phyloP scores from a whole-genome alignment of 2,888 invertebrate species.

The Scaptomyza caliginosa region DNA sequence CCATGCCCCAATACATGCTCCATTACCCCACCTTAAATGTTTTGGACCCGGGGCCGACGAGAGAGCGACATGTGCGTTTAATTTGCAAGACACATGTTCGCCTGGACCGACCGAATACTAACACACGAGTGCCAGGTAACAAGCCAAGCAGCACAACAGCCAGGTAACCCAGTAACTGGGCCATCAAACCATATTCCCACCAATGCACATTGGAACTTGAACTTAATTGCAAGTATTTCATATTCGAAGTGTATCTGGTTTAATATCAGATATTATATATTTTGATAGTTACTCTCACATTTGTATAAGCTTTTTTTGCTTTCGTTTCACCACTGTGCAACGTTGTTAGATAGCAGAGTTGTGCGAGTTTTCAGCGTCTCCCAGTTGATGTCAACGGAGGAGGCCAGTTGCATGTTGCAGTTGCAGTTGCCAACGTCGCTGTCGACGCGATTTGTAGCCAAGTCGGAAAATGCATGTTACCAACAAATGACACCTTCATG shows the following conservation, averaged over 20 bases:
- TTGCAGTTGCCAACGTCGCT: slow-evolving; percentile 50
- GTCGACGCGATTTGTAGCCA: slow-evolving; percentile 77
- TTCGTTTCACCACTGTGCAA: slow-evolving; percentile 51
- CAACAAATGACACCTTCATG: slow-evolving; percentile 82
- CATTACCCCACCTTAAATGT: not conserved
- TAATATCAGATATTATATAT: too few relatives aligned
- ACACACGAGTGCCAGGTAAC: slow-evolving; percentile 5
- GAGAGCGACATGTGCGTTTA: slow-evolving; percentile 80
- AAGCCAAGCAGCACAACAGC: not conserved
- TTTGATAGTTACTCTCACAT: too few relatives aligned
- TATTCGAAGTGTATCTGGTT: too few relatives aligned
- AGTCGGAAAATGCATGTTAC: slow-evolving; percentile 78
- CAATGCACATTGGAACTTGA: slow-evolving; percentile 31
- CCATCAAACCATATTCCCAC: slow-evolving; percentile 30
- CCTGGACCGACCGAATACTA: slow-evolving; percentile 20
- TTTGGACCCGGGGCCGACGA: not conserved
- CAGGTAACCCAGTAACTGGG: slow-evolving; percentile 50
- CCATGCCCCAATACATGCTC: slow-evolving; percentile 18
- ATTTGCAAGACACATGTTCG: slow-evolving; percentile 81
- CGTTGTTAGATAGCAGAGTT: slow-evolving; percentile 50
- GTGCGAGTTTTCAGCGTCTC: slow-evolving; percentile 18
- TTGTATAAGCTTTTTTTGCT: not conserved
- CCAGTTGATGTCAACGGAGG: slow-evolving; percentile 26
- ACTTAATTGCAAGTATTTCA: not conserved
- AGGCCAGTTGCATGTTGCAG: slow-evolving; percentile 49